phyloP scores from a whole-genome alignment of 2,113 vertebrate genomes.

The Paedocypris sp. region DNA sequence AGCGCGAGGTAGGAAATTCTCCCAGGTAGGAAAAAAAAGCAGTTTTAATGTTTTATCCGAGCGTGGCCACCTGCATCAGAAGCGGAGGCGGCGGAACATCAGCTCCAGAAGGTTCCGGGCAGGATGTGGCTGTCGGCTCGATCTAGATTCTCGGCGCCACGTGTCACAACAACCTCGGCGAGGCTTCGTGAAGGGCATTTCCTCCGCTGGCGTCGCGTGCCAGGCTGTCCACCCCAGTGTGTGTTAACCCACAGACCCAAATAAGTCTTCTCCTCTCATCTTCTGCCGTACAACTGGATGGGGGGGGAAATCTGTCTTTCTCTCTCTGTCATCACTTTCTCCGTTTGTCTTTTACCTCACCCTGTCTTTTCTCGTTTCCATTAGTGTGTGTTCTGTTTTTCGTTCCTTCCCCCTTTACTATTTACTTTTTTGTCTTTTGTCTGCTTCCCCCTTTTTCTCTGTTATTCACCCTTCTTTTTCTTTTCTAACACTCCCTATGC shows the following conservation, averaged over 20 bases:
- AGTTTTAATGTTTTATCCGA: too few relatives aligned
- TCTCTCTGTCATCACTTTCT: too few relatives aligned
- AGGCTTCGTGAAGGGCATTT: conserved; percentile 13
- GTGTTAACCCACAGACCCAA: conserved; percentile 47
- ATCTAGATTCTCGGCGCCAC: neutral
- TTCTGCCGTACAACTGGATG: neutral
- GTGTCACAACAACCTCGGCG: conserved; percentile 11
- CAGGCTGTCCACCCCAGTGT: conserved; percentile 30
- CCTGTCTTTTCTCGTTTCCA: too few relatives aligned
- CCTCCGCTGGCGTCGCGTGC: conserved; percentile 22
- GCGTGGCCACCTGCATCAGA: too few relatives aligned
- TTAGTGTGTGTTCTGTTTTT: too few relatives aligned
- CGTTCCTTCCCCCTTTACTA: too few relatives aligned
- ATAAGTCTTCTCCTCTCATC: conserved; percentile 22
- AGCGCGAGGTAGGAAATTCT: too few relatives aligned
- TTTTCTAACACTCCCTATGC: too few relatives aligned
- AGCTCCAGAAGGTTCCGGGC: neutral
- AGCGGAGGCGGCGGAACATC: too few relatives aligned
- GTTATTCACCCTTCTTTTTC: too few relatives aligned
- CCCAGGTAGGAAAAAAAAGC: too few relatives aligned
- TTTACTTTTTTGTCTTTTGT: neutral
- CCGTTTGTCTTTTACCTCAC: too few relatives aligned
- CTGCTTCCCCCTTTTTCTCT: conserved; percentile 10
- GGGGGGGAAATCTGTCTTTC: neutral
- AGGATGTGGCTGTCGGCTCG: conserved; percentile 19